These are phyloP conservation scores for Physocephala rufipes DNA, from an alignment of 2,888 invertebrate genomes.

Conservation along the genomic window DNA sequence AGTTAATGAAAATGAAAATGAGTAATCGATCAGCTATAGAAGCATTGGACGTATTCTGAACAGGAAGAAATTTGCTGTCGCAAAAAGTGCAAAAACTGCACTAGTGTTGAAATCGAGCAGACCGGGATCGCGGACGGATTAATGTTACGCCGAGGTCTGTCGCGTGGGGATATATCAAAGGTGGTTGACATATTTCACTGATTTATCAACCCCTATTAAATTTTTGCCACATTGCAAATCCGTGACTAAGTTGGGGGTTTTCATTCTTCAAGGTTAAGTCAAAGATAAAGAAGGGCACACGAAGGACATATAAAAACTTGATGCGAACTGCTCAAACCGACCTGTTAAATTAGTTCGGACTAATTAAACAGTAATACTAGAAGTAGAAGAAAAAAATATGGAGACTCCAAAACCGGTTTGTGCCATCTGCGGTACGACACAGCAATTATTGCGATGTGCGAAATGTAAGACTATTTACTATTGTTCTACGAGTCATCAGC, in stretches of 20 bases:
- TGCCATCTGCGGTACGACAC: constrained; percentile 58
- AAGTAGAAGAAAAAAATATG: constrained; percentile 38
- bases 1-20: constrained; percentile 21
- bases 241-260: background rate
- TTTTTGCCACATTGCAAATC: constrained; percentile 7
- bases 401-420: constrained; percentile 50
- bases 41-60: background rate
- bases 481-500: constrained; percentile 83
- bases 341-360: background rate
- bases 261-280: constrained; percentile 36
- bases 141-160: background rate
- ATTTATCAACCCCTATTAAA: background rate
- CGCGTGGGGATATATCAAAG: background rate
- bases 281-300: constrained; percentile 36
- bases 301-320: constrained; percentile 24
- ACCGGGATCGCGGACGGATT: background rate
- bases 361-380: background rate
- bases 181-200: too few species aligned
- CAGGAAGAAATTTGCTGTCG: constrained; percentile 22
- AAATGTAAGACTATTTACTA: constrained; percentile 80
- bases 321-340: background rate
- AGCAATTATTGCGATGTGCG: constrained; percentile 73
- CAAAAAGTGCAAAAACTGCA: constrained; percentile 39
- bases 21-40: constrained; percentile 26
- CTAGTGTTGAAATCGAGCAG: constrained; percentile 54